phyloP scores from a whole-genome alignment of 2,888 invertebrate species.

The Macrosiphum euphorbiae region DNA sequence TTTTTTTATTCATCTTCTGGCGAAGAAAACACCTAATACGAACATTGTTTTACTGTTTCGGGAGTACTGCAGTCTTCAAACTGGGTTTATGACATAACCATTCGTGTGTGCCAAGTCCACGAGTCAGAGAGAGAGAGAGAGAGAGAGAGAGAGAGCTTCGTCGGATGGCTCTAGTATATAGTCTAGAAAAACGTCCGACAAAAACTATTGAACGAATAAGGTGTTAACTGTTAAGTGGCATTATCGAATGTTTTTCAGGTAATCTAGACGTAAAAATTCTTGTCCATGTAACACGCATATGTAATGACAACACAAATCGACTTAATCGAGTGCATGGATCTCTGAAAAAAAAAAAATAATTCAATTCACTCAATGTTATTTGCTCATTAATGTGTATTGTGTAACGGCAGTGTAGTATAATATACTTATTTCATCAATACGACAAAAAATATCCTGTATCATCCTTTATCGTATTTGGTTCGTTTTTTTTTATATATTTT shows the following conservation, averaged over 20 bases:
- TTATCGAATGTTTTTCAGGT: not conserved
- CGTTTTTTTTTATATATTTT: not conserved
- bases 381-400: not conserved
- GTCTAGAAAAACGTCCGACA: not conserved
- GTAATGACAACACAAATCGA: not conserved
- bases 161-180: not conserved
- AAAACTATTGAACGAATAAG: not conserved
- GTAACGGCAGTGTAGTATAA: not conserved
- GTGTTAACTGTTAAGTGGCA: not conserved
- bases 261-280: not conserved
- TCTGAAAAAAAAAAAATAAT: not conserved
- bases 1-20: not conserved
- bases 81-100: not conserved
- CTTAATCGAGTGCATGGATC: not conserved
- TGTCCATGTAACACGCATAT: not conserved
- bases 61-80: not conserved
- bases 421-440: not conserved
- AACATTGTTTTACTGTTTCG: not conserved
- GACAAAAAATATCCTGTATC: not conserved
- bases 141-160: not conserved
- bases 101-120: not conserved
- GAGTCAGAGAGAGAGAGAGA: not conserved
- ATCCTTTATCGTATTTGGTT: not conserved
- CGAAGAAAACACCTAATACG: not conserved
- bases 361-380: not conserved